Evolutionary conservation across 2,113 vertebrate genomes (phyloP), one percentile per base, ranked within the genome.

Genomic region (Lichenostomus cassidix): DNA sequence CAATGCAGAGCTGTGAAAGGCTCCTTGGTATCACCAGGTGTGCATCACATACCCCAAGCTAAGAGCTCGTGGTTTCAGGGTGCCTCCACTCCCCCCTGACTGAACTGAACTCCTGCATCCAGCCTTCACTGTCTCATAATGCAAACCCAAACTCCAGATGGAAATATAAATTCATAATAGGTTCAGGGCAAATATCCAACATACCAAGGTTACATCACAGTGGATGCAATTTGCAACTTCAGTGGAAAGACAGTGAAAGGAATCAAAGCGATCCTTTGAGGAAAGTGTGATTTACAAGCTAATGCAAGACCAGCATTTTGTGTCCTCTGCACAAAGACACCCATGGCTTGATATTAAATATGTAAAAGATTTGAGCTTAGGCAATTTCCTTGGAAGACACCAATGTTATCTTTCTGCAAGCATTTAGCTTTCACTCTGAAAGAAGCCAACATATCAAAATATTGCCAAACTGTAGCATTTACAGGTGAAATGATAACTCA

Each of bases 161-260:
- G 91, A 89, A 86, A 94, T 18, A 88, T 3, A 75, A 94, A 93
- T 84, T 82, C 42, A 4, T 46, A 89, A 83, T 15, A 79, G 84
- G 95, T 67, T 79, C 59, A 90, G 65, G 87, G 70, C 77, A 91
- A 88, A 85, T 60, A 67, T 53, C 80, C 91, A 97, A 27, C 58
- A 39, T 29, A 67, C 37, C 77, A 84, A 73, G 83, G 77, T 70
- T 90, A 81, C 55, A 82, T 91, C 88, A 77, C 62, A 70, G 82
- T 27, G 20, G 80, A 87, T 69, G 44, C 41, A 86, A 84, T 73
- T 53, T 81, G 53, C 50, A 58, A 53, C 69, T 90, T 89, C 58
- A 64, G 1, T 41, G 60, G 58, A 76, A 79, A 85, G 74, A 46
- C 33, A 58, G 25, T 15, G 15, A 86, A 92, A 92, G 29, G 53